Evolutionary conservation across 2,888 invertebrate species (phyloP), one percentile per base, ranked within the genome.

Genomic region (Odontocolon sp.): DNA sequence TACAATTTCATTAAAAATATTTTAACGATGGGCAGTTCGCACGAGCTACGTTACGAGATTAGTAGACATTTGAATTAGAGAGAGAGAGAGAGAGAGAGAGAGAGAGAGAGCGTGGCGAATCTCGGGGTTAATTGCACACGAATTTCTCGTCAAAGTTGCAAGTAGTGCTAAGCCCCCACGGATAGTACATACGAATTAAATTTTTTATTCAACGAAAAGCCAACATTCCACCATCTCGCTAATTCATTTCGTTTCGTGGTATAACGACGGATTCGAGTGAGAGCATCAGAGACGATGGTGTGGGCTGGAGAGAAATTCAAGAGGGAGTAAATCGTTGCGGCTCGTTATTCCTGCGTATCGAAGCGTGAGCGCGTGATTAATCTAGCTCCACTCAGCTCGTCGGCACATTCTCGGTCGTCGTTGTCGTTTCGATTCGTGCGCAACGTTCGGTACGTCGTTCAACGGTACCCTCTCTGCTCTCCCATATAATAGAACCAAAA

Each of bases 311-410:
- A 14, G 45, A 26, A 40, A 66, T 18, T 9, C 28, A 26, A 21
- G 38, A 59, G 16, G 14, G 18, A 45, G 73, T 61, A 67, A 67
- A 73, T 73, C 73, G 67, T 61, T 73, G 54, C 45, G 42, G 59
- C 52, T 73, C 73, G 73, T 73, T 73, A 73, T 73, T 67, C 61
- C 73, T 67, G 73, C 73, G 73, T 67, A 67, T 52, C 73, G 67
- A 56, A 73, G 73, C 73, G 67, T 50, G 54, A 45, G 36, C 45
- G 28, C 61, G 61, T 61, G 67, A 70, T 70, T 70, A 61, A 70
- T 70, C 54, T 61, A 23, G 67, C 21, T 38, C 28, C 36, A 36
- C 67, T 45, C 28, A 5, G 45, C 57, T 23, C 28, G 40, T 26
- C 50, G n/a, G 38, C 50, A 54, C 26, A 50, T 45, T 54, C 42